phyloP scores from a whole-genome alignment of 2,888 invertebrate genomes.

The Drosophila algonquin region DNA sequence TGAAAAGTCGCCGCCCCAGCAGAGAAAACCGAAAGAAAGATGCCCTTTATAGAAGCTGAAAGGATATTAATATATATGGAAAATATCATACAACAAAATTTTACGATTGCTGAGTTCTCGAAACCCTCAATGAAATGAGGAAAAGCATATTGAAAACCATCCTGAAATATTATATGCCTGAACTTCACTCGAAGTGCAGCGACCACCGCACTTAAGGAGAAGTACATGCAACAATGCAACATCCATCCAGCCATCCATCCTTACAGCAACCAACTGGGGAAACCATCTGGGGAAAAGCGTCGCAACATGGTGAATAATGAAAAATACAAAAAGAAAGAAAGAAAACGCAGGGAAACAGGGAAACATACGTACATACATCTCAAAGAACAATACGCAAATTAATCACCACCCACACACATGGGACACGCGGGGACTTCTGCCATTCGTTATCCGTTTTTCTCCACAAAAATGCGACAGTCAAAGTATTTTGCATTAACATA shows the following conservation, averaged over 20 bases:
- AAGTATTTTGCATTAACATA: conserved; percentile 70
- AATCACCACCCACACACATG: conserved; percentile 67
- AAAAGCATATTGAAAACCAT: neutral
- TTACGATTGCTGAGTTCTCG: neutral
- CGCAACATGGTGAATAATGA: conserved; percentile 25
- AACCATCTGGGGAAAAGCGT: conserved; percentile 31
- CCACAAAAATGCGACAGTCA: conserved; percentile 74
- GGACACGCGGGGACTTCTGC: conserved; percentile 27
- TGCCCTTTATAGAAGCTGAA: neutral
- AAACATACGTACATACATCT: conserved; percentile 22
- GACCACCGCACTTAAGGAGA: conserved; percentile 21
- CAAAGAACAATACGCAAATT: conserved; percentile 71
- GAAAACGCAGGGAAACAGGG: conserved; percentile 23
- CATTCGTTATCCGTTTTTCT: conserved; percentile 49
- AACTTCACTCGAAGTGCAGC: conserved; percentile 5
- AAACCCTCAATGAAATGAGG: neutral
- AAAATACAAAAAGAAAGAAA: conserved; percentile 10
- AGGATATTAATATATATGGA: too few species aligned
- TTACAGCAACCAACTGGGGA: neutral
- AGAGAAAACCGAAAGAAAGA: neutral
- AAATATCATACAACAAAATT: too few species aligned
- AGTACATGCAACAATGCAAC: conserved; percentile 1
- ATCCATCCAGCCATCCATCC: neutral
- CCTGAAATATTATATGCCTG: conserved; percentile 9
- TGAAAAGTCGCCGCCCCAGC: conserved; percentile 3